Evolutionary conservation across 1,140 invertebrate genomes (phyloP), one percentile per base, ranked within the genome.

Genomic region (Idris sp.): DNA sequence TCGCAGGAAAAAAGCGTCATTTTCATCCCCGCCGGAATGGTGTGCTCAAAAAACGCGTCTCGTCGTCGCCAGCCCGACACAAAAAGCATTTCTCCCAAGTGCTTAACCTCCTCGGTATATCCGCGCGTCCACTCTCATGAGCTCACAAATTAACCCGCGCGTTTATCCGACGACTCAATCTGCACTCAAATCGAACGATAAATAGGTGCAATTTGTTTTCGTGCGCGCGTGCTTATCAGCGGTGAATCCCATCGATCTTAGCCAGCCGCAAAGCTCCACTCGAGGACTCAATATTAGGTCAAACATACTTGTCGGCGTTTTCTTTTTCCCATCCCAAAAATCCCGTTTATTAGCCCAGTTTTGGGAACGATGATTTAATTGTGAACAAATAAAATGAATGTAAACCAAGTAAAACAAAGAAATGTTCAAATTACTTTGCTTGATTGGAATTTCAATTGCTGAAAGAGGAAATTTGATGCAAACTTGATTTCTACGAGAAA

Each of bases 161-260:
- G 64, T 56, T 68, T 58, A 68, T 68, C 64, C 64, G 26, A 38
- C 33, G 64, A 58, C 64, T 58, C 64, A 58, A 68, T 68, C 64
- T 68, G 14, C 53, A 44, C 44, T 38, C 44, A 44, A 59, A 40
- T 36, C 64, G 43, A 36, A 25, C 35, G 38, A 46, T 51, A 68
- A 64, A 64, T 62, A 48, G 44, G 33, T 46, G 53, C 71, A 68
- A 73, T 77, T 72, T 59, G 59, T 54, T 54, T 64, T 49, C 59
- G 13, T 51, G 25, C 38, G 18, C 58, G 25, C 38, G 18, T 31
- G 33, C 33, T 68, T 58, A 58, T 35, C 53, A 38, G 13, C 15
- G 22, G 19, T 4, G 16, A 71, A n/a, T n/a, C 43, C 30, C 68
- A 62, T 64, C 68, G 58, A 58, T 72, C 68, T 58, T 58, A 33